These are phyloP conservation scores for Poecilia gillii DNA, from an alignment of 2,797 vertebrate species.

Conservation along the genomic window DNA sequence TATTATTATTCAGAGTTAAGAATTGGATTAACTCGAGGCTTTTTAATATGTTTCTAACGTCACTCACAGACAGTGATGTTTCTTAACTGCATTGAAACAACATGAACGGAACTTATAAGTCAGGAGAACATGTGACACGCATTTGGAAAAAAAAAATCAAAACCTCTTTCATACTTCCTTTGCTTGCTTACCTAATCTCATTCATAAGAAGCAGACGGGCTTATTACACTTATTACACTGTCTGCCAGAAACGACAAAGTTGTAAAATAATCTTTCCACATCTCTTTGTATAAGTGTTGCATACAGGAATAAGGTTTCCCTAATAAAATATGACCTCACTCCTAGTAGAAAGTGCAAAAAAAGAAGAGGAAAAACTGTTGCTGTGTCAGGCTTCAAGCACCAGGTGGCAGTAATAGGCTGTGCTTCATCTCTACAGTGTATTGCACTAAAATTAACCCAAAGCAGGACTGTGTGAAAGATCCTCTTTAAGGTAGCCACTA, in stretches of 20 bases:
- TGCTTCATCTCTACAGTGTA: conserved; percentile 31
- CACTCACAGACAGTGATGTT: conserved; percentile 58
- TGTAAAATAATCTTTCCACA: conserved; percentile 50
- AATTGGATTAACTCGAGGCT: not conserved
- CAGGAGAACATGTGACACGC: conserved; percentile 20
- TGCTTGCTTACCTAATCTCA: conserved; percentile 20
- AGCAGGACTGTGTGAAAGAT: conserved; percentile 22
- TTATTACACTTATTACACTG: conserved; percentile 3
- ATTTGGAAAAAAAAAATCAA: not conserved
- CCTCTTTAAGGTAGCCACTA: conserved; percentile 37
- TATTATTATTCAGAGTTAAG: not conserved
- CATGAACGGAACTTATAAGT: conserved; percentile 5
- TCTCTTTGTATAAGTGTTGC: conserved; percentile 24
- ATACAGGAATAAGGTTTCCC: conserved; percentile 39
- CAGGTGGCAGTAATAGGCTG: conserved; percentile 76
- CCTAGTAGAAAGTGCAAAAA: not conserved
- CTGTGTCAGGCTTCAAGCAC: conserved; percentile 40
- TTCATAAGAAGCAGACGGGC: conserved; percentile 19
- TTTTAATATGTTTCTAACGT: not conserved
- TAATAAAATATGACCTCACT: conserved; percentile 50
- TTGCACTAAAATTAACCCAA: conserved; percentile 34
- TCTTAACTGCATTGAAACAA: conserved; percentile 22
- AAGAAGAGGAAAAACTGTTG: conserved; percentile 8
- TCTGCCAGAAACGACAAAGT: conserved; percentile 23
- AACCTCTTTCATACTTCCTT: conserved; percentile 10